These are phyloP conservation scores for Papilio aristodemus DNA, from an alignment of 1,140 invertebrate species.

Conservation along the genomic window DNA sequence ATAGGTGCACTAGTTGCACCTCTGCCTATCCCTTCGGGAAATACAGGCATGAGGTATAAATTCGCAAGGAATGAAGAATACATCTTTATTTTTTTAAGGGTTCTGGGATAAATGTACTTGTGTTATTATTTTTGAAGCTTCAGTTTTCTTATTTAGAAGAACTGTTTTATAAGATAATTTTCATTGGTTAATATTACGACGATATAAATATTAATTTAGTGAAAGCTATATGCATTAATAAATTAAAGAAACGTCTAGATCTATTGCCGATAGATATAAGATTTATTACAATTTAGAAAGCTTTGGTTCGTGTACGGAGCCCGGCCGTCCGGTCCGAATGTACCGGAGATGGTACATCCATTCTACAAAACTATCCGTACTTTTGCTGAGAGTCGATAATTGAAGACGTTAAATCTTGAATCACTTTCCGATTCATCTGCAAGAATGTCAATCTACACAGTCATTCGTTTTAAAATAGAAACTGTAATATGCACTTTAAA, in stretches of 20 bases:
- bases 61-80: too few relatives aligned
- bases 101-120: too few relatives aligned
- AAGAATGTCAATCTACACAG: not conserved
- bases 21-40: too few relatives aligned
- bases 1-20: too few relatives aligned
- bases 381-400: constrained; percentile 17
- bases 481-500: too few relatives aligned
- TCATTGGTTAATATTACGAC: too few relatives aligned
- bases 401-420: not conserved
- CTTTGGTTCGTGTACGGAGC: constrained; percentile 15
- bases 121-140: too few relatives aligned
- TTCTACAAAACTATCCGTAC: constrained; percentile 14
- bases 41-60: too few relatives aligned
- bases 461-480: not conserved
- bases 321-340: constrained; percentile 13
- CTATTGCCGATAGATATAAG: constrained; percentile 10
- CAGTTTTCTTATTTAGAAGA: too few relatives aligned
- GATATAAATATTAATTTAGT: too few relatives aligned
- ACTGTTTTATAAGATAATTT: too few relatives aligned
- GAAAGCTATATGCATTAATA: not conserved
- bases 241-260: constrained; percentile 10
- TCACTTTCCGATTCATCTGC: constrained; percentile 1
- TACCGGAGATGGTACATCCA: constrained; percentile 22
- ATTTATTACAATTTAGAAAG: constrained; percentile 26
- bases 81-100: too few relatives aligned